Evolutionary conservation across 2,888 invertebrate genomes (phyloP).

Genomic region (Lithophane ornitopus): DNA sequence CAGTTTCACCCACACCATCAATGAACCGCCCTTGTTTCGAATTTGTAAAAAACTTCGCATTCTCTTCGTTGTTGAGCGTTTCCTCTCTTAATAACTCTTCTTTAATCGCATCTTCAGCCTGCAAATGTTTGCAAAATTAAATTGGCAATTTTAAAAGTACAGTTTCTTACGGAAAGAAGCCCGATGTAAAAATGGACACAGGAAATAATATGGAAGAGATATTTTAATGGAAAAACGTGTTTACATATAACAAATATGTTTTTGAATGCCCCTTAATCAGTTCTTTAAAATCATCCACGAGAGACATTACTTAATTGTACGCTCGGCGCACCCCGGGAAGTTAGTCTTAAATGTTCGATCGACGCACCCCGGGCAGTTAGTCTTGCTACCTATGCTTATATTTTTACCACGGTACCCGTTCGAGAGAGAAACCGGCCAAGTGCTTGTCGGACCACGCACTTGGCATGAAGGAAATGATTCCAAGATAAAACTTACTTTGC

Average conservation of each 20-base stretch:
- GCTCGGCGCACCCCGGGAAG: neutral
- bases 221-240: neutral
- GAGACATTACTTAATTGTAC: neutral
- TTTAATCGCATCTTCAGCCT: constrained; percentile 83
- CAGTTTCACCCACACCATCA: constrained; percentile 22
- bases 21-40: neutral
- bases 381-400: too few relatives aligned
- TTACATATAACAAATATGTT: neutral
- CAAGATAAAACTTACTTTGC: too few relatives aligned
- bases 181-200: neutral
- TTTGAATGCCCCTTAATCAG: neutral
- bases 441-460: too few relatives aligned
- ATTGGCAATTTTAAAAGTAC: neutral
- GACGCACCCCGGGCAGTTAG: neutral
- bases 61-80: constrained; percentile 72
- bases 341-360: too few relatives aligned
- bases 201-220: neutral
- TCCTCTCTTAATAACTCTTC: constrained; percentile 83
- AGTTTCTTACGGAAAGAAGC: neutral
- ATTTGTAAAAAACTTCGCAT: constrained; percentile 56
- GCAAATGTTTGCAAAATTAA: constrained; percentile 66
- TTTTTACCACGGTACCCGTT: too few relatives aligned
- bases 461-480: too few relatives aligned
- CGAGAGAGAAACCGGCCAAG: too few relatives aligned
- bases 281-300: neutral